Evolutionary conservation across 2,797 vertebrate species (phyloP), one percentile per base, ranked within the genome.

Genomic region (Crax fasciolata): DNA sequence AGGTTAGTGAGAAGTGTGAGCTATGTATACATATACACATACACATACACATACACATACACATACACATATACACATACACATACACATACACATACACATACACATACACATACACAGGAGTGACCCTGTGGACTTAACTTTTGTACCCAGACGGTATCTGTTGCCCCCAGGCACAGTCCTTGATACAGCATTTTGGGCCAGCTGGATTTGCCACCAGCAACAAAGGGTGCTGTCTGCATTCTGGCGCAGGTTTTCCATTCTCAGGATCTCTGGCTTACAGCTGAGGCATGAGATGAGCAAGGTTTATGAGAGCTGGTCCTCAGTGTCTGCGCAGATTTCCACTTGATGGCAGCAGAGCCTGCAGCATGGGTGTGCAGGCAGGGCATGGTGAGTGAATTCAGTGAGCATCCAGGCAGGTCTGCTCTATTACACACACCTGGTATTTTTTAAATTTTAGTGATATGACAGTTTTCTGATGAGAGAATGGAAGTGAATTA

Each of bases 301-400:
- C 38, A 43, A 3, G 2, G 10, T 6, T 23, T 54, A 32, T 4
- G 62, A 46, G 51, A 7, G 5, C 41, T 59, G 24, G 51, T 28
- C 49, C 41, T 72, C 20, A 1, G 51, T 44, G 25, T 82, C 96
- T 66, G 38, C 57, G 32, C 51, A n/a, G 77, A 13, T 38, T 74
- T 71, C 97, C 98, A 95, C 96, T 84, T 90, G 97, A 92, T 96
- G 98, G 80, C 96, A 98, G 97, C 97, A 98, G 93, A 98, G 97
- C 84, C 96, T 95, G 48, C 8, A 44, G 54, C 67, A 96, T 77
- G 9, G 2, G 48, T n/a, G 62, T 8, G 1, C 23, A 11, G 70
- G 74, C 58, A 54, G 49, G 6, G 8, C 43, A 32, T 9, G n/a
- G 57, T 32, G 19, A 20, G 32, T 23, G 14, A 13, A 11, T 30